Percentiles rank a stretch among this genome's conserved stretches.
These are phyloP conservation scores for Loxodonta africana DNA, from an alignment of 2,113 vertebrate genomes.

Conservation along the genomic window DNA sequence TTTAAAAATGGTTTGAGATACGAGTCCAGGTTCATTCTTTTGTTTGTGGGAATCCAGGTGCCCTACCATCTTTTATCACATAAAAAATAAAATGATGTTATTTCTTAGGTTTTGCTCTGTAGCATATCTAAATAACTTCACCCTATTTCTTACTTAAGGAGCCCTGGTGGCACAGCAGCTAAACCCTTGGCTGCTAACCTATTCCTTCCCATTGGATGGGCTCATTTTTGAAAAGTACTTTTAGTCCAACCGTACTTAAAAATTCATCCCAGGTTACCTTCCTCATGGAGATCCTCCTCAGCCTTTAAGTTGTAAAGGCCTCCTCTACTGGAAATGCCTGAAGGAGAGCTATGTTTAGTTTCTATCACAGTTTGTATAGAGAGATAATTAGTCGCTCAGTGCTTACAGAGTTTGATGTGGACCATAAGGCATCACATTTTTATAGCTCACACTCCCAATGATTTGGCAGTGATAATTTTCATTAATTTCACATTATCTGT, in stretches of 20 bases:
- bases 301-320: not conserved
- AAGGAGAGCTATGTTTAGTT: not conserved
- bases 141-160: no score
- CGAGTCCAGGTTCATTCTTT: no score
- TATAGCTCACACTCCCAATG: not conserved
- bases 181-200: no score
- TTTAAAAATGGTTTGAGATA: no score
- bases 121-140: no score
- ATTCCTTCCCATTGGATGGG: no score
- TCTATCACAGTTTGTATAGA: not conserved
- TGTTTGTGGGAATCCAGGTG: no score
- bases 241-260: not conserved
- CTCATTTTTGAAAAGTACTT: not conserved
- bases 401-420: not conserved
- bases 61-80: no score
- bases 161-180: no score
- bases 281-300: not conserved
- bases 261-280: not conserved
- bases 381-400: not conserved
- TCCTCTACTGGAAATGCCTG: not conserved
- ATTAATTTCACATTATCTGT: conserved; percentile 59
- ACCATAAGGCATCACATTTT: conserved; percentile 31
- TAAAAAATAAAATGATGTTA: no score
- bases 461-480: conserved; percentile 37
- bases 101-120: no score